Evolutionary conservation across 2,888 invertebrate species (phyloP).

Genomic region (Yponomeuta evonymella): DNA sequence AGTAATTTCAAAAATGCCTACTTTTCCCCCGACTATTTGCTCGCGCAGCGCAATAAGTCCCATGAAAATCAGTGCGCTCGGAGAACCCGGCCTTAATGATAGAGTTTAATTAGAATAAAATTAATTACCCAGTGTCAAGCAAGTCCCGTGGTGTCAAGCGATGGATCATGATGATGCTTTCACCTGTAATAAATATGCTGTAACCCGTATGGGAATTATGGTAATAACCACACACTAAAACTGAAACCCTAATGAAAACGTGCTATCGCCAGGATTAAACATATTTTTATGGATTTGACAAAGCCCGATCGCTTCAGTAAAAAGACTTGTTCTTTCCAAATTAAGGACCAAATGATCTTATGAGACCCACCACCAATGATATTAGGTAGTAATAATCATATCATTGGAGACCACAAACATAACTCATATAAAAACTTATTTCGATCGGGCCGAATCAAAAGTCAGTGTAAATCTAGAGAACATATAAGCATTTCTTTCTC

Average conservation of each 20-base stretch:
- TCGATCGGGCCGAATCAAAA: not conserved
- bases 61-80: no score
- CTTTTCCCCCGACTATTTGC: no score
- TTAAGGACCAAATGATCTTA: not conserved
- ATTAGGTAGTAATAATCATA: no score
- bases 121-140: not conserved
- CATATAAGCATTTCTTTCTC: not conserved
- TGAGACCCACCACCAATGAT: no score
- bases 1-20: no score
- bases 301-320: not conserved
- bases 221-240: not conserved
- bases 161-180: not conserved
- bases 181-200: not conserved
- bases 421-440: no score
- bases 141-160: not conserved
- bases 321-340: not conserved
- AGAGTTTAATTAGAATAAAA: not conserved
- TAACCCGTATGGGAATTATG: not conserved
- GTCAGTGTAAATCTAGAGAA: not conserved
- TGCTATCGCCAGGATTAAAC: not conserved
- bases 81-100: no score
- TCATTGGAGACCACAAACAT: no score
- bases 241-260: not conserved
- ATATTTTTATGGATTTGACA: not conserved
- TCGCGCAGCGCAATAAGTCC: no score